phyloP scores from a whole-genome alignment of 2,888 invertebrate species.

The Minunthozetes semirufus region DNA sequence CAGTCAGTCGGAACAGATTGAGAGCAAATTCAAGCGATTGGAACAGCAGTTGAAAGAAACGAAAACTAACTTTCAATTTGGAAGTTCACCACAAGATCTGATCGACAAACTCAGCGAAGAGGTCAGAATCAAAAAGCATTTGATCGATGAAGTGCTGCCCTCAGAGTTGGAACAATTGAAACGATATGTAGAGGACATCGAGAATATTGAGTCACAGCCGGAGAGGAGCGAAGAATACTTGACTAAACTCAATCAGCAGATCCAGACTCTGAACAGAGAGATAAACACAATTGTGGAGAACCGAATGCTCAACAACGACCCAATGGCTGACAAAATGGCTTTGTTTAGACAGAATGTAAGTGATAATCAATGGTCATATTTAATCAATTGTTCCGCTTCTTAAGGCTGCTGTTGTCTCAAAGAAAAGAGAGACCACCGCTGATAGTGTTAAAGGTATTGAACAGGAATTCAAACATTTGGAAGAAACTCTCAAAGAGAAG shows the following conservation, averaged over 20 bases:
- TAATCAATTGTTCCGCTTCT: not conserved
- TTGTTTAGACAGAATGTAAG: constrained; percentile 70
- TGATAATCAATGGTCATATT: not conserved
- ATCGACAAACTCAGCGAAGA: constrained; percentile 68
- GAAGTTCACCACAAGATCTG: constrained; percentile 51
- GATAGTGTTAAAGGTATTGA: constrained; percentile 62
- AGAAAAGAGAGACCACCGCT: constrained; percentile 69
- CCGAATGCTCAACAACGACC: constrained; percentile 59
- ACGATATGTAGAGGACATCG: constrained; percentile 58
- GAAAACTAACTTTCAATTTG: not conserved
- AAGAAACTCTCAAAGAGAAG: constrained; percentile 54
- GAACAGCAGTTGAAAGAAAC: constrained; percentile 26
- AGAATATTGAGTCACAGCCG: constrained; percentile 31
- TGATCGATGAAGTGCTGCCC: constrained; percentile 70
- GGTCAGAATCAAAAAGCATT: constrained; percentile 64
- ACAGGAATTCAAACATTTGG: constrained; percentile 57
- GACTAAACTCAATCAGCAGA: constrained; percentile 46
- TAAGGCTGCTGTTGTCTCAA: constrained; percentile 51
- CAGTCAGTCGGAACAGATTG: constrained; percentile 11
- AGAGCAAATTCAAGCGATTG: not conserved
- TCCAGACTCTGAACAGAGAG: constrained; percentile 54
- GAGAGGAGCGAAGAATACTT: constrained; percentile 13
- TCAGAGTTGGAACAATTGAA: constrained; percentile 66
- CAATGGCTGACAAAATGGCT: constrained; percentile 64
- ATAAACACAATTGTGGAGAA: constrained; percentile 66